These are phyloP conservation scores for Magallana gigas DNA, from an alignment of 1,140 invertebrate species.

Conservation along the genomic window DNA sequence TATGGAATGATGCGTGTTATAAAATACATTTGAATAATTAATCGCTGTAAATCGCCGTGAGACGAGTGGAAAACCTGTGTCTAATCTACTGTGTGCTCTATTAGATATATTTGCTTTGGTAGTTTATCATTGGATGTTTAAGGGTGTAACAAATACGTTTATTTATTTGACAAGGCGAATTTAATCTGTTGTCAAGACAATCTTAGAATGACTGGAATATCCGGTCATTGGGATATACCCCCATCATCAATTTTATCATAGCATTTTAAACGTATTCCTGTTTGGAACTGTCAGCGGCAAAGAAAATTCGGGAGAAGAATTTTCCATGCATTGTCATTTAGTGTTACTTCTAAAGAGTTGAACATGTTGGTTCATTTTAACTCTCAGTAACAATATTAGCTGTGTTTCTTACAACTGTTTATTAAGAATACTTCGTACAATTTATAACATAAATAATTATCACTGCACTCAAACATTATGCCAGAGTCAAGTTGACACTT, in stretches of 20 bases:
- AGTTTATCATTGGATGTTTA: background rate
- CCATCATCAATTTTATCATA: background rate
- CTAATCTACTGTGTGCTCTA: background rate
- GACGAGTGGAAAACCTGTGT: background rate
- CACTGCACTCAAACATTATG: no score
- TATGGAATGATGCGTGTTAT: background rate
- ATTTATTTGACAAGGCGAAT: slow-evolving; percentile 28
- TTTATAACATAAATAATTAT: no score
- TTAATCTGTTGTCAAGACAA: slow-evolving; percentile 23
- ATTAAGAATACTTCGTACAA: no score
- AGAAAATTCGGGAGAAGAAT: no score
- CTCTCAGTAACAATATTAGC: no score
- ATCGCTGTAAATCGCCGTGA: slow-evolving; percentile 14
- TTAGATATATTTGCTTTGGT: slow-evolving; percentile 31
- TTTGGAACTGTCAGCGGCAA: no score
- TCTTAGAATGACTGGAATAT: background rate
- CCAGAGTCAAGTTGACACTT: no score
- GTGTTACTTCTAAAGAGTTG: no score
- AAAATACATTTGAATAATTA: slow-evolving; percentile 17
- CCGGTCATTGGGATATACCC: background rate
- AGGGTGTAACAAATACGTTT: slow-evolving; percentile 8
- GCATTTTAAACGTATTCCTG: no score
- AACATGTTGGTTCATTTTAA: no score
- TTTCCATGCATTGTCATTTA: no score
- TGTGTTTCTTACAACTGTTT: no score